Base-by-base conservation (phyloP, 2,888 invertebrate genomes). In the Agrilus cyanescens region DNA sequence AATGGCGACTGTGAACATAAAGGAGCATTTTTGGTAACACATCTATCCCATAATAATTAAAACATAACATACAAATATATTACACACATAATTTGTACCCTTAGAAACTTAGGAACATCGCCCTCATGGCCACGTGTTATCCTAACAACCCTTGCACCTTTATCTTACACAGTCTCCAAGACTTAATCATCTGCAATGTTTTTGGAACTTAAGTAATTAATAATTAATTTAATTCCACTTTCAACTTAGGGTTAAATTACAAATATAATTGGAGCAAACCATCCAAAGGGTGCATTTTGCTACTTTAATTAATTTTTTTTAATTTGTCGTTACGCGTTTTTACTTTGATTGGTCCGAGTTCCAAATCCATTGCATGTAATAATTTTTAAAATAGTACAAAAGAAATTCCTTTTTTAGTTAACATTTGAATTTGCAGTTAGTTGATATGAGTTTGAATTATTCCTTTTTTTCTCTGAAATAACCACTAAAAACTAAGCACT, bases 401-500 rank as follows among this genome's bases (percentile, higher is more conserved):
- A 25, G 8, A 25, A 10, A 10, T 10, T 25, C n/a, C n/a, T n/a
- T n/a, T n/a, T n/a, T n/a, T n/a, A n/a, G 4, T 25, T 10, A 25
- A 25, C 25, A 10, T 25, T 4, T 10, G 25, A 25, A 10, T 25
- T 25, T 25, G 25, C 57, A 57, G 54, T 57, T 65, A 58, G 53
- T 63, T 61, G 61, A 61, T 61, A 58, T 57, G 52, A 59, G 43
- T 58, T 50, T 47, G 54, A 45, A 53, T 61, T 60, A 61, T 61
- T 62, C 60, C 53, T 51, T 52, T 51, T 38, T 45, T 50, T 54
- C 47, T 48, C 53, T 54, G 53, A 57, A 57, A 56, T 59, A 60
- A 61, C 10, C 60, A 62, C 59, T 60, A 56, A 46, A 46, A 45
- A 62, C 63, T 63, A 62, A 59, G 59, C 60, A 61, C 63, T 57